Evolutionary conservation across 2,797 vertebrate species (phyloP).

Genomic region (Calcarius lapponicus): DNA sequence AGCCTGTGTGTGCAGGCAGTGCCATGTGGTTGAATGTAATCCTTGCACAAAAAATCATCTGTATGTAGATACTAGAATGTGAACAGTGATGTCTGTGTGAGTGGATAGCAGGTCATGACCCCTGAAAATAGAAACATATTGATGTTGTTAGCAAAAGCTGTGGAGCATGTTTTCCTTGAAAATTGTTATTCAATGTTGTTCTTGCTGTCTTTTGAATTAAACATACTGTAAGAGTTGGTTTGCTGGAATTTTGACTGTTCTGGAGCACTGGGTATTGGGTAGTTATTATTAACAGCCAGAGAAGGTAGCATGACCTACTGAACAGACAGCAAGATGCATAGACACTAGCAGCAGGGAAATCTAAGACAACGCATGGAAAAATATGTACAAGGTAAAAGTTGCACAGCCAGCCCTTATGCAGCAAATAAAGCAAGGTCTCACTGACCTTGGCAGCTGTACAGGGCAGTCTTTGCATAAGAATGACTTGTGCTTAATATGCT

Average conservation of each 20-base stretch:
- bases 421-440: slow-evolving; percentile 58
- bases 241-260: slow-evolving; percentile 28
- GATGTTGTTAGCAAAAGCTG: slow-evolving; percentile 36
- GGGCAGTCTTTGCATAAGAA: slow-evolving; percentile 66
- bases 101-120: slow-evolving; percentile 19
- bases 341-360: slow-evolving; percentile 21
- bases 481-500: slow-evolving; percentile 55
- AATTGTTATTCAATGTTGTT: slow-evolving; percentile 51
- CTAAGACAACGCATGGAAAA: not conserved
- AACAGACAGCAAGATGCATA: slow-evolving; percentile 4
- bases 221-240: not conserved
- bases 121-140: slow-evolving; percentile 49
- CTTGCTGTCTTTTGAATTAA: slow-evolving; percentile 54
- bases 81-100: slow-evolving; percentile 51
- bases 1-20: not conserved
- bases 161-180: slow-evolving; percentile 46
- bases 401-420: slow-evolving; percentile 40
- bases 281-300: not conserved
- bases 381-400: slow-evolving; percentile 48
- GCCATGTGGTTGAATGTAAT: not conserved
- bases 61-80: not conserved
- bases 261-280: slow-evolving; percentile 2
- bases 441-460: slow-evolving; percentile 64
- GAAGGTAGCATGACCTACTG: slow-evolving; percentile 6
- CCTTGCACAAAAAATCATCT: slow-evolving; percentile 46